Evolutionary conservation across 2,113 vertebrate genomes (phyloP), one percentile per base, ranked within the genome.

Genomic region (Epinephelus lanceolatus): DNA sequence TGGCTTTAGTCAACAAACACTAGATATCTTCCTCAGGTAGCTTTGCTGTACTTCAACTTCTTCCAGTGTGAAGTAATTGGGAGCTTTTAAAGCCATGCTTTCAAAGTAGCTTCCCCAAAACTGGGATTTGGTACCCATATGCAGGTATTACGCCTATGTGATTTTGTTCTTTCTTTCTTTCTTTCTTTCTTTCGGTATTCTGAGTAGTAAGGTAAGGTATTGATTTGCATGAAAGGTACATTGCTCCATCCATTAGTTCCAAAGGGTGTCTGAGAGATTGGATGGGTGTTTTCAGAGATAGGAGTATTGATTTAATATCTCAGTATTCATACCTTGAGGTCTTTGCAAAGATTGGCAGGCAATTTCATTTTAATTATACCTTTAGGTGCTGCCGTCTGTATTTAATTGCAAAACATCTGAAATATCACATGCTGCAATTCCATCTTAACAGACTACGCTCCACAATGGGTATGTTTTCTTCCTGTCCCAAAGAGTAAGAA

Each of bases 281-380:
- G 70, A 84, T 88, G 83, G 72, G 87, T 85, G 78, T 93, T 90
- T 88, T 88, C 83, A 81, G 74, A 91, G 86, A 88, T 81, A 88
- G 21, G 81, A 75, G 66, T 91, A 93, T 94, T 84, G 90, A 94
- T 92, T 90, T 86, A 68, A 89, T 91, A 89, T 88, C 79, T 90
- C 87, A 86, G 81, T 78, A 90, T 91, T 88, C 89, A 80, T 82
- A 88, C 84, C 89, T 93, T 76, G 69, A 90, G 87, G 88, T 86
- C 80, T 67, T 76, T 23, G 42, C 76, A 77, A 74, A 87, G 87
- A 90, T 80, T 90, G 88, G 75, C 87, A 83, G 86, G 84, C 90
- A 84, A 78, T 91, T 92, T 91, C 25, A 83, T 90, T 92, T 93
- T 87, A 94, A 92, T 92, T 90, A 89, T 77, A 88, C 90, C 92